Evolutionary conservation across 2,113 vertebrate genomes (phyloP), one percentile per base, ranked within the genome.

Genomic region (Phylloscopus whistleri): DNA sequence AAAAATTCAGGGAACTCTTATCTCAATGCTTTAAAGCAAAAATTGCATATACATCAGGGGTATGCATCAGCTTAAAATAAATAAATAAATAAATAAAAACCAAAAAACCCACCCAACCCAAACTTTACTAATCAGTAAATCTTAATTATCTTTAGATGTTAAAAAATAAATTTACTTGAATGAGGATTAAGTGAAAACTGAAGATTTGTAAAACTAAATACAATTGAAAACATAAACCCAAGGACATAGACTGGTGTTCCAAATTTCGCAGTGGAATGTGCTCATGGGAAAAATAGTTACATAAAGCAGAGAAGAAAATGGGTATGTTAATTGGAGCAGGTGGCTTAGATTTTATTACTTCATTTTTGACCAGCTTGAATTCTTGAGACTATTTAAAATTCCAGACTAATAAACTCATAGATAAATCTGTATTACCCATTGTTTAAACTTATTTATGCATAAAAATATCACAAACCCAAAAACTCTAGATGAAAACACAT

Each of bases 401-500:
- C 12, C 20, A 66, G 23, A 66, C 37, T 81, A 83, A 78, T 7
- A 79, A 77, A 93, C 90, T 95, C 46, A 89, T 49, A 94, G 88
- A 96, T 93, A 84, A 94, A 68, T 93, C 82, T 77, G 37, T 87
- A 85, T 70, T 85, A 52, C 12, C 24, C 55, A 75, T 92, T 93
- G 79, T 96, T 94, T 77, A 64, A 91, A 93, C 11, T 48, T 93
- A 88, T 79, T 92, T 89, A 93, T 95, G 76, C 33, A 91, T 74
- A 79, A 75, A 77, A 90, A 84, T 16, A n/a, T 13, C 39, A 67
- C 48, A 68, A 94, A 78, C 49, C 18, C 30, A 90, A 79, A 93
- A 90, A 35, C 5, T 59, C 46, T 63, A 59, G 51, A 84, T 78
- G 87, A 91, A 90, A 96, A 80, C 58, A 55, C 51, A 80, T 37